These are phyloP conservation scores for Otis tarda DNA, from an alignment of 2,113 vertebrate genomes.

Conservation along the genomic window DNA sequence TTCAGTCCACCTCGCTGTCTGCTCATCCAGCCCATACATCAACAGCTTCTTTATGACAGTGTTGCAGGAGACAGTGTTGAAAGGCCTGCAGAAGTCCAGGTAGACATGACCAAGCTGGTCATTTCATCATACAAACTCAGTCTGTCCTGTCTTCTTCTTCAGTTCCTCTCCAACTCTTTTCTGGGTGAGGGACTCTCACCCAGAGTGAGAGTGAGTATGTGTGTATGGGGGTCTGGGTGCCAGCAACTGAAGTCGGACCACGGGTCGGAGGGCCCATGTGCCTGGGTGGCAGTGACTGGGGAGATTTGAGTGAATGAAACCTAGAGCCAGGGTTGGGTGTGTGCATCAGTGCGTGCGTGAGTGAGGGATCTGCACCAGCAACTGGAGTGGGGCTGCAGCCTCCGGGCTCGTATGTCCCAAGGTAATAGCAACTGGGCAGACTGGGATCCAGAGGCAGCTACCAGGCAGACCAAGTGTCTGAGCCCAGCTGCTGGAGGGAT, in stretches of 20 bases:
- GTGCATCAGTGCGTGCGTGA: not conserved
- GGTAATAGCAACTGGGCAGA: not conserved
- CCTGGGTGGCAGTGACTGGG: not conserved
- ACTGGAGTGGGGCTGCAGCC: not conserved
- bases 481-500: not conserved
- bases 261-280: rapidly evolving
- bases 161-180: not conserved
- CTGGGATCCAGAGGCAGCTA: not conserved
- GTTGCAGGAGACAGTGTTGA: not conserved
- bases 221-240: not conserved
- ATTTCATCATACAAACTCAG: not conserved
- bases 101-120: not conserved
- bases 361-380: not conserved
- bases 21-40: not conserved
- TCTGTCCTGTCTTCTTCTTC: no score
- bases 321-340: no score
- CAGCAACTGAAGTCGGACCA: not conserved
- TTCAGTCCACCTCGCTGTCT: not conserved
- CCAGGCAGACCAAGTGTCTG: not conserved
- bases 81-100: not conserved
- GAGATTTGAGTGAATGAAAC: not conserved
- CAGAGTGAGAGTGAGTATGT: no score
- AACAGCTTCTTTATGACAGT: not conserved
- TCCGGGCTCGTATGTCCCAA: not conserved
- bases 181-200: not conserved